These are phyloP conservation scores for Meriones unguiculatus DNA, from an alignment of 2,113 vertebrate genomes.

Conservation along the genomic window DNA sequence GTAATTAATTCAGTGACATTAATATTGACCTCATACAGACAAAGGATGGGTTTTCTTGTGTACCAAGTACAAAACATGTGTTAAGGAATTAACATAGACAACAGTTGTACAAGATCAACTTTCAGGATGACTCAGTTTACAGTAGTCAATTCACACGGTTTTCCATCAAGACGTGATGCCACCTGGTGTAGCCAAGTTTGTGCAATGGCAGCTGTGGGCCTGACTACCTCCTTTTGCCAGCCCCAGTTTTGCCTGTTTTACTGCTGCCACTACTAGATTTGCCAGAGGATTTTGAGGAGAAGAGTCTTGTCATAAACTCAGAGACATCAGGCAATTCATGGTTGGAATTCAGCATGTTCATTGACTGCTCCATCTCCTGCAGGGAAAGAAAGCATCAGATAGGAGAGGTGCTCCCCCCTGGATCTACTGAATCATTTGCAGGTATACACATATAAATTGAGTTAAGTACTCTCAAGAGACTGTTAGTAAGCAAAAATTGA, in stretches of 20 bases:
- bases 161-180: conserved; percentile 80
- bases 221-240: conserved; percentile 97
- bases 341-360: conserved; percentile 99
- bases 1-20: conserved; percentile 85
- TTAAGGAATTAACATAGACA: conserved; percentile 82
- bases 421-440: neutral
- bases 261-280: conserved; percentile 91
- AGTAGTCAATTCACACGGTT: conserved; percentile 84
- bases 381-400: conserved; percentile 47
- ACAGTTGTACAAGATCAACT: conserved; percentile 80
- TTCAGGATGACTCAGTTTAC: conserved; percentile 82
- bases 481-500: conserved; percentile 37
- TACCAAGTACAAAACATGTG: conserved; percentile 86
- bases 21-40: conserved; percentile 84
- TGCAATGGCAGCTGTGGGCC: conserved; percentile 76
- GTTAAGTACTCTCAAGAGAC: neutral
- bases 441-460: conserved; percentile 34
- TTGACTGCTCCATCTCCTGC: conserved; percentile 99
- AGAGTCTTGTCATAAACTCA: conserved; percentile 99
- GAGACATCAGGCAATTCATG: conserved; percentile 98
- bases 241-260: conserved; percentile 93
- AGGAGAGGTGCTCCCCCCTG: neutral
- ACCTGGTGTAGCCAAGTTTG: conserved; percentile 65
- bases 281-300: conserved; percentile 97
- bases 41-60: conserved; percentile 81